Evolutionary conservation across 2,113 vertebrate species (phyloP).

Genomic region (Myocastor coypus): DNA sequence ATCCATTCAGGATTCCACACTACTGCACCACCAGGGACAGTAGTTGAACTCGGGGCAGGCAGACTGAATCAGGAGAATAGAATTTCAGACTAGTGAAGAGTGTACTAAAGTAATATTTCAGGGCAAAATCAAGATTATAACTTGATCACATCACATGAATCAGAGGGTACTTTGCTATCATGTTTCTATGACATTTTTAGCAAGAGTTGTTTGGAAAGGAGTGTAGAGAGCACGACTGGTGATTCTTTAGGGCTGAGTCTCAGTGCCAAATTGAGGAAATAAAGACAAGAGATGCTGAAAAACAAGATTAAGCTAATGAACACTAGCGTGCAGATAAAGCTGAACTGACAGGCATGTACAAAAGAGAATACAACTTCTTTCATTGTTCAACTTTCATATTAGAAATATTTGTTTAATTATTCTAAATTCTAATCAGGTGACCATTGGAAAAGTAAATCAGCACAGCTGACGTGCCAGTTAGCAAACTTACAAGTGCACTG

Average conservation of each 20-base stretch:
- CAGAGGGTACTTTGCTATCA: not conserved
- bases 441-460: not conserved
- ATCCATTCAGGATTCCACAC: not conserved
- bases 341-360: rapidly evolving
- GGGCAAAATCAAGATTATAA: not conserved
- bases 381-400: not conserved
- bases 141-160: not conserved
- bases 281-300: not conserved
- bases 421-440: not conserved
- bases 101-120: not conserved
- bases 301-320: not conserved
- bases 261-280: not conserved
- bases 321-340: not conserved
- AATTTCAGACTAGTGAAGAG: not conserved
- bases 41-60: not conserved
- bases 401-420: not conserved
- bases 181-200: not conserved
- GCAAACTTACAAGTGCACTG: not conserved
- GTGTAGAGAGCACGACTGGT: rapidly evolving
- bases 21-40: not conserved
- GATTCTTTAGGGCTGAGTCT: no score
- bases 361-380: not conserved
- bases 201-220: not conserved
- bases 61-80: not conserved
- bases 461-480: not conserved